Conservation (phyloP, 2,888 invertebrate genomes). For the Acholoe squamosa region DNA sequence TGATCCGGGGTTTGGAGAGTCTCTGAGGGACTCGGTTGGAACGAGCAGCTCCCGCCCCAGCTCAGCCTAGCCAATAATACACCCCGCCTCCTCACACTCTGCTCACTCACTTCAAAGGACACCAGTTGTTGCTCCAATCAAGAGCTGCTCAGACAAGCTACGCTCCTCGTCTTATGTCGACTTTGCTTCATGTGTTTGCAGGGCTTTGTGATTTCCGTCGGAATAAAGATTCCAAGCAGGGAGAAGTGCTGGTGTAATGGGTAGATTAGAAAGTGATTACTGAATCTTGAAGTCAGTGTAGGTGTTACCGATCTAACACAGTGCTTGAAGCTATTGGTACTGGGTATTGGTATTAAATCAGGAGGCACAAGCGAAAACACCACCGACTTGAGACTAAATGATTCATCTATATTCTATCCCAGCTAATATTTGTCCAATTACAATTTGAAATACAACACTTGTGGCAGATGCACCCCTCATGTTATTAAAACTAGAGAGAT, state of each 20-base stretch:
- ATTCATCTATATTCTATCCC: background rate
- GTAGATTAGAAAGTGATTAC: too few relatives aligned
- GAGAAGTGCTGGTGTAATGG: too few relatives aligned
- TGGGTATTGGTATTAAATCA: too few relatives aligned
- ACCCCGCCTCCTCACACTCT: slow-evolving; percentile 14
- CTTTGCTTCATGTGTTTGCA: too few relatives aligned
- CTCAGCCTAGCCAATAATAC: background rate
- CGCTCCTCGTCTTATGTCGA: background rate
- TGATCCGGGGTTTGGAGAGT: background rate
- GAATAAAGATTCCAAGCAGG: too few relatives aligned
- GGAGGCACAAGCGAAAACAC: too few relatives aligned
- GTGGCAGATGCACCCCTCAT: background rate
- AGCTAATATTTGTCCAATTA: background rate
- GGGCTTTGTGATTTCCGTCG: too few relatives aligned
- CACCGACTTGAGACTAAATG: background rate
- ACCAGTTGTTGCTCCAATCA: slow-evolving; percentile 12
- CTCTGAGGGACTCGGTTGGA: slow-evolving; percentile 20
- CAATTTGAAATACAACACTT: background rate
- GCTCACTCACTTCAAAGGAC: background rate
- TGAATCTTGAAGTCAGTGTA: too few relatives aligned
- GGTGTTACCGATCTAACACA: too few relatives aligned
- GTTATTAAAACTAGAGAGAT: background rate
- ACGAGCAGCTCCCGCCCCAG: background rate
- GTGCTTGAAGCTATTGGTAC: too few relatives aligned
- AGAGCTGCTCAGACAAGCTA: background rate